phyloP scores from a whole-genome alignment of 1,140 invertebrate species.

The Euwallacea fornicatus region DNA sequence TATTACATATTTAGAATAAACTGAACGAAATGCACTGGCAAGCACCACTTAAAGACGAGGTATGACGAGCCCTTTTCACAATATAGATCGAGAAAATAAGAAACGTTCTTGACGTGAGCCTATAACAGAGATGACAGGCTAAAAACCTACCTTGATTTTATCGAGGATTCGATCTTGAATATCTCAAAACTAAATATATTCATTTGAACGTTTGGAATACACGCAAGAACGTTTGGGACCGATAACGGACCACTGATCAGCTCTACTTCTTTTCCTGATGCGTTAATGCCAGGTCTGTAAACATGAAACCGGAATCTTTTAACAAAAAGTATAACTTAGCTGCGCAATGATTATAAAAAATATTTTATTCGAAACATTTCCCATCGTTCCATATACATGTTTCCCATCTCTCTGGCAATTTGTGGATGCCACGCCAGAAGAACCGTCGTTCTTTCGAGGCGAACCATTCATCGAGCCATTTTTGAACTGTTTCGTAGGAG shows the following conservation, averaged over 20 bases:
- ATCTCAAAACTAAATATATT: slow-evolving; percentile 34
- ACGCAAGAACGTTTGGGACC: slow-evolving; percentile 22
- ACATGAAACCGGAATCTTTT: too few species aligned
- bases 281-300: too few species aligned
- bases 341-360: too few species aligned
- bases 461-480: too few species aligned
- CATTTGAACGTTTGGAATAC: slow-evolving; percentile 35
- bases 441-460: too few species aligned
- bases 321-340: too few species aligned
- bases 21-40: neutral
- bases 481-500: too few species aligned
- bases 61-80: neutral
- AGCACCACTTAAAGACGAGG: too few species aligned
- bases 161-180: slow-evolving; percentile 21
- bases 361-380: too few species aligned
- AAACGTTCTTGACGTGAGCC: slow-evolving; percentile 24
- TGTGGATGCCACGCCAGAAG: too few species aligned
- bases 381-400: too few species aligned
- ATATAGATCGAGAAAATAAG: slow-evolving; percentile 31
- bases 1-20: neutral
- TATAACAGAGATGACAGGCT: slow-evolving; percentile 35
- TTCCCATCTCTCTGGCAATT: too few species aligned
- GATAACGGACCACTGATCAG: slow-evolving; percentile 17
- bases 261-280: neutral
- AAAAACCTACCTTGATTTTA: slow-evolving; percentile 32